Conservation (phyloP, 2,113 vertebrate species). For the Ochotona princeps region DNA sequence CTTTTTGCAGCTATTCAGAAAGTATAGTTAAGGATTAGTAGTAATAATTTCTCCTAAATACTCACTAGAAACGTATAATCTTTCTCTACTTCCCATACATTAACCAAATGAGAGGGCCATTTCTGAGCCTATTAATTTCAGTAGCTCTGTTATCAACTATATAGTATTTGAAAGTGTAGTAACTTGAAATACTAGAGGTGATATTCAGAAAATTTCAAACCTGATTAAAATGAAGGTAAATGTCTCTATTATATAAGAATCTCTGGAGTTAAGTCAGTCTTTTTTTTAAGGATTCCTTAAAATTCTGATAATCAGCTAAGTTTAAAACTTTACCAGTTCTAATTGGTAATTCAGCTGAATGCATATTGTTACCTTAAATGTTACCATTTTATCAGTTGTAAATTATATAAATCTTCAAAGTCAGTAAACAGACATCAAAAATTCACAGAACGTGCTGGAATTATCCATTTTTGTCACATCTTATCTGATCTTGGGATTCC, state of each 20-base stretch:
- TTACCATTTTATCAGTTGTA: constrained; percentile 3
- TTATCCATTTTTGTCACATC: neutral
- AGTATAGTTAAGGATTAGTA: neutral
- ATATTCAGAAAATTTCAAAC: constrained; percentile 33
- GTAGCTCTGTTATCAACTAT: constrained; percentile 37
- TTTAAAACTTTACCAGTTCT: neutral
- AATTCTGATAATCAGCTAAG: neutral
- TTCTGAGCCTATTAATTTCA: neutral
- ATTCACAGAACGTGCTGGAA: neutral
- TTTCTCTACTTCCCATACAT: neutral
- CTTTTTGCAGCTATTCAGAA: neutral
- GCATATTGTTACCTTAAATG: neutral
- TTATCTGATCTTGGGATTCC: neutral
- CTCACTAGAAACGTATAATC: neutral
- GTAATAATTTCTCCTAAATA: neutral
- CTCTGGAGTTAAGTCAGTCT: neutral
- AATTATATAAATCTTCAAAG: constrained; percentile 36
- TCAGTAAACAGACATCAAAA: neutral
- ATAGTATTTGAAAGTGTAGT: neutral
- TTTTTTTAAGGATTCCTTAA: neutral
- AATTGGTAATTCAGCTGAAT: neutral
- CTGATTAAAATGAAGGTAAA: neutral
- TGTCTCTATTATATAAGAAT: neutral
- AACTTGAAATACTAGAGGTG: neutral
- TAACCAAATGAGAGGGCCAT: neutral